A percentile compares a stretch with the other conserved stretches of the same genome.
These are phyloP conservation scores for Erebia palarica DNA, from an alignment of 2,888 invertebrate genomes.

Conservation along the genomic window DNA sequence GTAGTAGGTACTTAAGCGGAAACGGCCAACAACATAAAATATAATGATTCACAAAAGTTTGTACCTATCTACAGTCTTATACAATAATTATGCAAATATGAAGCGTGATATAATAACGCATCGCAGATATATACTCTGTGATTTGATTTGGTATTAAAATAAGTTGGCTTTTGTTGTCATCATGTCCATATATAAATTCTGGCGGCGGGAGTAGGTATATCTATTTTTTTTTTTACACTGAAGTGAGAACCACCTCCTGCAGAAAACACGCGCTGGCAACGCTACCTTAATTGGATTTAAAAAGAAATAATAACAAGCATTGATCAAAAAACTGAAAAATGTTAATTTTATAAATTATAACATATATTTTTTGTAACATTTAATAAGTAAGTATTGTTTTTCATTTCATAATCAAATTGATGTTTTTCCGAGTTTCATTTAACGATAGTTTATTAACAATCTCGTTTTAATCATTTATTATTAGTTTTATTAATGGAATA, in stretches of 20 bases:
- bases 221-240: too few species aligned
- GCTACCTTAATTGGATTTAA: neutral
- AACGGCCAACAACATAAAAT: neutral
- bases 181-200: too few species aligned
- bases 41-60: slow-evolving; percentile 6
- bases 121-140: too few species aligned
- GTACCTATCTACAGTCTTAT: neutral
- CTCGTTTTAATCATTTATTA: too few species aligned
- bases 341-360: neutral
- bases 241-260: too few species aligned
- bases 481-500: too few species aligned
- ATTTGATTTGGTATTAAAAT: neutral
- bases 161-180: neutral
- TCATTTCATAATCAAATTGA: neutral
- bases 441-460: too few species aligned
- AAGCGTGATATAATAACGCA: neutral
- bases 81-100: neutral
- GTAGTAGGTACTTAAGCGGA: neutral
- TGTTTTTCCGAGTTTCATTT: too few species aligned
- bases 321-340: too few species aligned
- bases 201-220: too few species aligned
- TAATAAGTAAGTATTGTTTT: neutral
- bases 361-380: neutral
- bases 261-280: neutral
- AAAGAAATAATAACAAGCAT: neutral